A percentile compares a stretch with the other conserved stretches of the same genome.
These are phyloP conservation scores for Argyra leucocephala DNA, from an alignment of 2,888 invertebrate genomes.

Conservation along the genomic window DNA sequence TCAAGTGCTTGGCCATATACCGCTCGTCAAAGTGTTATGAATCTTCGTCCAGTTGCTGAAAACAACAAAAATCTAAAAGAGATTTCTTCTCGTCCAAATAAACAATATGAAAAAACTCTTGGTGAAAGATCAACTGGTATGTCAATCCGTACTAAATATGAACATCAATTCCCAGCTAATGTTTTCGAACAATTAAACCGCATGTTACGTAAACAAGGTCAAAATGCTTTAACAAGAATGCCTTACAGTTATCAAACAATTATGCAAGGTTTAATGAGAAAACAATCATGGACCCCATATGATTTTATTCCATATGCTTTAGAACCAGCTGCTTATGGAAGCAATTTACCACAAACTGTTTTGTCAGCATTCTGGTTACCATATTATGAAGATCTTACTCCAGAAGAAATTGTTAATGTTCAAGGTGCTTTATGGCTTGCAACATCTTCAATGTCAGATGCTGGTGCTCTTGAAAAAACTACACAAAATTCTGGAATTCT, in stretches of 20 bases:
- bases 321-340: constrained; percentile 17
- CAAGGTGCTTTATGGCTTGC: constrained; percentile 21
- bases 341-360: constrained; percentile 13
- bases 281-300: constrained; percentile 14
- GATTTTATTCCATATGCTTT: constrained; percentile 21
- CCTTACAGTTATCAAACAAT: constrained; percentile 15
- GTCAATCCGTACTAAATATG: constrained; percentile 48
- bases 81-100: constrained; percentile 38
- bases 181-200: constrained; percentile 25
- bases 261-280: constrained; percentile 20
- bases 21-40: constrained; percentile 49
- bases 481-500: neutral
- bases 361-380: constrained; percentile 20
- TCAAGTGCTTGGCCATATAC: constrained; percentile 58
- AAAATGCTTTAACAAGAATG: constrained; percentile 4
- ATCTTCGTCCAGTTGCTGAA: constrained; percentile 46
- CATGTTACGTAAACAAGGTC: constrained; percentile 21
- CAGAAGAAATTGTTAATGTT: constrained; percentile 10
- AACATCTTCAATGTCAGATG: constrained; percentile 19
- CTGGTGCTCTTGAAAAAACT: constrained; percentile 4
- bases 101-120: constrained; percentile 37
- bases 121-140: constrained; percentile 48
- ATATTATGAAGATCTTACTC: constrained; percentile 20
- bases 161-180: constrained; percentile 43
- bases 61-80: constrained; percentile 44